Base-by-base conservation (phyloP, 2,888 invertebrate species). In the Troides aeacus region DNA sequence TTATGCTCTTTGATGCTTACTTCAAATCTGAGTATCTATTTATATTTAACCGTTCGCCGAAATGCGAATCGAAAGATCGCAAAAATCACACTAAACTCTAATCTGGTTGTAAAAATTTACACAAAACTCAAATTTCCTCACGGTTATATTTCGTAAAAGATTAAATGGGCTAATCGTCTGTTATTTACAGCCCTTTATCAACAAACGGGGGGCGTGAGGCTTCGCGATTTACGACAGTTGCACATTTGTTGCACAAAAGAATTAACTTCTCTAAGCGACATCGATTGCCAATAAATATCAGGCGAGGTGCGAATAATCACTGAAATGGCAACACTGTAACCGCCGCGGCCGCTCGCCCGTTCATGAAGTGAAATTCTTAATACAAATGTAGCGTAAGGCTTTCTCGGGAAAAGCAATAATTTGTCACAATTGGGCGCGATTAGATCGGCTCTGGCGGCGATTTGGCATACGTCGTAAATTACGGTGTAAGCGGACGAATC, bases 371-470 rank as follows among this genome's bases (percentile, higher is more conserved):
- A 87, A 90, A 89, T 84, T 84, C 84, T 80, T 84, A 84, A 86
- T 85, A 82, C 84, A 80, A 79, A 88, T 88, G 87, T 88, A 88
- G 86, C 86, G 78, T 85, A 84, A 86, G 85, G 88, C 90, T 91
- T 92, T 70, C 90, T 85, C 88, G 88, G 90, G 90, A 92, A 90
- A 92, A 91, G 91, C 89, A 87, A 89, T 92, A 90, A 92, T 91
- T 87, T 90, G 91, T 91, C 89, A 89, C 90, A 91, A 91, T 92
- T 91, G 92, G 90, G 89, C 83, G 82, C 91, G 90, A 92, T 92
- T 92, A 89, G 91, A 91, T 90, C 85, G 89, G 91, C 87, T 89
- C 86, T 84, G 89, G 83, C 83, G 84, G 81, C 89, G 88, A 92
- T 92, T 92, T 87, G 90, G 86, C 91, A 92, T 91, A 91, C 87